A percentile compares a stretch with the other conserved stretches of the same genome.
Evolutionary conservation across 2,888 invertebrate species (phyloP).

Genomic region (Eristalis arbustorum): DNA sequence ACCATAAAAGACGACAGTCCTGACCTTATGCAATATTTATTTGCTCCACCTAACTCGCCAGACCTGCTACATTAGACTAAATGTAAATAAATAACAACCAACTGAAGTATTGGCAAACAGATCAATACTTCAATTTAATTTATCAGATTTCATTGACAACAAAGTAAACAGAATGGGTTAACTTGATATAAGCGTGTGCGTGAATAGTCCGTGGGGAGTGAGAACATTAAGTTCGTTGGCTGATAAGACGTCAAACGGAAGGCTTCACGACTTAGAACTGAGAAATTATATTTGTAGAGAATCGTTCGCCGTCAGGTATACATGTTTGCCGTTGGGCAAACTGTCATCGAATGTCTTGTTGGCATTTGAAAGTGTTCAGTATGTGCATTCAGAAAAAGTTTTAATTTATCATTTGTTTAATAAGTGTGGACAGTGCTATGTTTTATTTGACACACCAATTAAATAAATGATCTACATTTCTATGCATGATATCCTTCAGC

Average conservation of each 20-base stretch:
- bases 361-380: not conserved
- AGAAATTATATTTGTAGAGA: not conserved
- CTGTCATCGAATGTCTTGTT: not conserved
- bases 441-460: no score
- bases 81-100: not conserved
- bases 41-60: not conserved
- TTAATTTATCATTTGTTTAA: no score
- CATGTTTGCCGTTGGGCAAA: not conserved
- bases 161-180: not conserved
- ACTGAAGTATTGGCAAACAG: not conserved
- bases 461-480: no score
- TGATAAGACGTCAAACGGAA: not conserved
- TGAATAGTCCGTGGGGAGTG: not conserved
- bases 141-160: not conserved
- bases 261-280: not conserved
- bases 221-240: not conserved
- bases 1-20: not conserved
- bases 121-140: not conserved
- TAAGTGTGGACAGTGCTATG: no score
- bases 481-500: no score
- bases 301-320: not conserved
- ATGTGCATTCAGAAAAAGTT: not conserved
- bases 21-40: not conserved
- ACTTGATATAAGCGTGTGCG: not conserved
- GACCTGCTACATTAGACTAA: not conserved